These are phyloP conservation scores for Myotis davidii DNA, from an alignment of 2,113 vertebrate species.

Conservation along the genomic window DNA sequence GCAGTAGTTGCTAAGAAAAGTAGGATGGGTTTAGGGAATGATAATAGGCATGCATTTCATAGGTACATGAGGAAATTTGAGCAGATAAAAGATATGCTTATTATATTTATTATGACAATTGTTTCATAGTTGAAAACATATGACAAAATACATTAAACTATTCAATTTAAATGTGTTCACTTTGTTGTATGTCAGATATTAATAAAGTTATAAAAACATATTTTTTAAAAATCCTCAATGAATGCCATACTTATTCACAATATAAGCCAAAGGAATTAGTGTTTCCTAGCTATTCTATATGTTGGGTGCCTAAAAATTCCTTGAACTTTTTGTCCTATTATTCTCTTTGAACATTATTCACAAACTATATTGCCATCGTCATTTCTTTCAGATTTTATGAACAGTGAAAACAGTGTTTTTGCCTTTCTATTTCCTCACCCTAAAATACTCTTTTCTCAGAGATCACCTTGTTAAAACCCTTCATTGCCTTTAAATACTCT, in stretches of 20 bases:
- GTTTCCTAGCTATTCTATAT: not conserved
- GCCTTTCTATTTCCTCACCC: not conserved
- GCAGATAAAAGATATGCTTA: not conserved
- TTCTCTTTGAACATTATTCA: not conserved
- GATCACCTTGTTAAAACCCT: not conserved
- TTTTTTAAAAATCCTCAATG: not conserved
- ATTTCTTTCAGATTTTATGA: not conserved
- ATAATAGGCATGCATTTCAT: not conserved
- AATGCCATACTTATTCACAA: not conserved
- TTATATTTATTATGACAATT: not conserved
- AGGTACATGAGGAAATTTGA: not conserved
- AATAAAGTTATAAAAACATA: not conserved
- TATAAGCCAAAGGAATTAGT: not conserved
- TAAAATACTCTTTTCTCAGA: not conserved
- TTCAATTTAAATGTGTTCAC: not conserved
- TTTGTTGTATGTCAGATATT: not conserved
- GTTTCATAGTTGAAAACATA: not conserved
- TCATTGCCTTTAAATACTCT: not conserved
- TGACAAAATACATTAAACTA: not conserved
- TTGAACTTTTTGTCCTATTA: not conserved
- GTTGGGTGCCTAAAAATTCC: not conserved
- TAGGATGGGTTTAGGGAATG: not conserved
- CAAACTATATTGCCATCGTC: not conserved
- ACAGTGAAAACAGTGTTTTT: not conserved
- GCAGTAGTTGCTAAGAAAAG: not conserved